Conservation (phyloP, 1,140 invertebrate genomes). For the Hyles euphorbiae region DNA sequence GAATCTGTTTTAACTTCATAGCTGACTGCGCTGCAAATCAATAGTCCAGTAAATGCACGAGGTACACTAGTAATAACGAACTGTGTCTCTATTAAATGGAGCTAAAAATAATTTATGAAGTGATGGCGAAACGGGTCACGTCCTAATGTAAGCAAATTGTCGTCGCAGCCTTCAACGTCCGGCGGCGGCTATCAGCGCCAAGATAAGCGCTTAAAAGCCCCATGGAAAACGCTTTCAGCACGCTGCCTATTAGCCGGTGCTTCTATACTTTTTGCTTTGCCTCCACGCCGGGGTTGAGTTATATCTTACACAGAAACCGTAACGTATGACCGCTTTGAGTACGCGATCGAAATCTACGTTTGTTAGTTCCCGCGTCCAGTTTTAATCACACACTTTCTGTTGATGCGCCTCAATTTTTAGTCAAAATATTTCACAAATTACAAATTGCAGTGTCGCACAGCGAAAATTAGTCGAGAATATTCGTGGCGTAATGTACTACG, state of each 20-base stretch:
- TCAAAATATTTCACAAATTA: conserved; percentile 12
- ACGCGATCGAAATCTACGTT: conserved; percentile 24
- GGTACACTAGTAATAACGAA: conserved; percentile 10
- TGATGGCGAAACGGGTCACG: conserved; percentile 46
- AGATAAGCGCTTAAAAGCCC: conserved; percentile 74
- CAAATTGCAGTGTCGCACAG: neutral
- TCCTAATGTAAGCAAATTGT: conserved; percentile 74
- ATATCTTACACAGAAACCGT: conserved; percentile 26
- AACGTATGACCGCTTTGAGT: conserved; percentile 24
- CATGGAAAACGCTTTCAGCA: conserved; percentile 66
- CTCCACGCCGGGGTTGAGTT: conserved; percentile 24
- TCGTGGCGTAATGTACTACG: neutral
- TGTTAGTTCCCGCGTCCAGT: conserved; percentile 12
- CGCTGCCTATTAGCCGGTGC: conserved; percentile 54
- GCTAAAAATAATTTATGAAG: conserved; percentile 26
- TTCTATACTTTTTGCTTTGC: conserved; percentile 57
- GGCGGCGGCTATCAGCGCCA: conserved; percentile 69
- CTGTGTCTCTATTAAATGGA: conserved; percentile 22
- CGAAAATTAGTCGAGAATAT: neutral
- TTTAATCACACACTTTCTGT: conserved; percentile 19
- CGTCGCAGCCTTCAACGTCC: conserved; percentile 66
- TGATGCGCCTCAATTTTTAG: neutral
- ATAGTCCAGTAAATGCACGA: conserved; percentile 31
- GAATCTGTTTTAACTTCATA: conserved; percentile 59
- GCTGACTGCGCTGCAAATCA: conserved; percentile 43